Conservation (phyloP, 2,113 vertebrate species). For the Onychostoma macrolepis region DNA sequence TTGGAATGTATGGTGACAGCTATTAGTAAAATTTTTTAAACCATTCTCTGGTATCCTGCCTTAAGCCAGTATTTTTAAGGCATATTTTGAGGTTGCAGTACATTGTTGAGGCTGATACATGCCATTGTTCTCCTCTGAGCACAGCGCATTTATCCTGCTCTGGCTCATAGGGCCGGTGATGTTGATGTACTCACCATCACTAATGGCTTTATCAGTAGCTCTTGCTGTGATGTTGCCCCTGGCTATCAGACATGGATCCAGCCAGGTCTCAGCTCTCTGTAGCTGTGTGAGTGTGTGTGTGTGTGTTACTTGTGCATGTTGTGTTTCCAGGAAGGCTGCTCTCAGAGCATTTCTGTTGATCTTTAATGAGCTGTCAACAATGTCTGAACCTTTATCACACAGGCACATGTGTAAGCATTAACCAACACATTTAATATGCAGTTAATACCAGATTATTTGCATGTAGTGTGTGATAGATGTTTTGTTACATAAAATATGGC, state of each 20-base stretch:
- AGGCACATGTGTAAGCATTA: not conserved
- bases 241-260: not conserved
- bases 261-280: not conserved
- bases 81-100: not conserved
- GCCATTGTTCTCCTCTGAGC: not conserved
- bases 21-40: too few species aligned
- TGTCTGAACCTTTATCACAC: conserved; percentile 22
- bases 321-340: not conserved
- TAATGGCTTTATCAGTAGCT: not conserved
- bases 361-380: conserved; percentile 25
- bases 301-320: not conserved
- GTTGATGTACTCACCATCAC: not conserved
- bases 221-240: not conserved
- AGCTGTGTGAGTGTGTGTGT: not conserved
- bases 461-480: not conserved
- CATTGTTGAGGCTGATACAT: not conserved
- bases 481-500: not conserved
- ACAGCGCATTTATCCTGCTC: not conserved
- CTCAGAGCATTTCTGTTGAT: not conserved
- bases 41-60: too few species aligned
- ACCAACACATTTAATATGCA: not conserved
- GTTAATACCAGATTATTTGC: not conserved
- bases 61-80: not conserved
- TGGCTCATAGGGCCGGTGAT: not conserved
- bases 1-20: too few species aligned